Conservation (phyloP, 2,797 vertebrate genomes). For the Champsocephalus gunnari region DNA sequence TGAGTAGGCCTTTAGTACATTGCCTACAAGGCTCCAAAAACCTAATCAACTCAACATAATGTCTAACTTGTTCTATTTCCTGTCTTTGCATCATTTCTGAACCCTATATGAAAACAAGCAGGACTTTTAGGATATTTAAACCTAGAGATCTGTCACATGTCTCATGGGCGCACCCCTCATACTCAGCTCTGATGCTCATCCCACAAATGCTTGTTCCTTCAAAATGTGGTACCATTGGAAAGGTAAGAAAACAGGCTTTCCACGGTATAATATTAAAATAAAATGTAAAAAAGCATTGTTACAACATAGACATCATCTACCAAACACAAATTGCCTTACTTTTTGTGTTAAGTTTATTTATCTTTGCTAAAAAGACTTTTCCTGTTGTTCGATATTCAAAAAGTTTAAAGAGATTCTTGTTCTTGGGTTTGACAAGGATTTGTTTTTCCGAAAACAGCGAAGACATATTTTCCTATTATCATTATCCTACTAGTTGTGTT, state of each 20-base stretch:
- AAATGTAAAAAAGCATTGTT: no score
- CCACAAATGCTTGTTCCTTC: no score
- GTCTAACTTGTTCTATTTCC: not conserved
- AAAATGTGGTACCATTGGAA: no score
- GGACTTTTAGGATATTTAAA: slow-evolving; percentile 24
- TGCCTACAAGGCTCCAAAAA: not conserved
- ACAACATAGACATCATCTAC: no score
- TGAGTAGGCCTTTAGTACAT: not conserved
- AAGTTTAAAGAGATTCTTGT: slow-evolving; percentile 21
- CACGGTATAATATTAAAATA: no score
- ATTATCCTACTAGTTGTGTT: slow-evolving; percentile 71
- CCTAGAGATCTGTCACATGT: no score
- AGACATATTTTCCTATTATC: slow-evolving; percentile 66
- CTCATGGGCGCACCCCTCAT: no score
- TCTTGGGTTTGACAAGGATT: slow-evolving; percentile 18
- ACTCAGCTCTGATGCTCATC: no score
- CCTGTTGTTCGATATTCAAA: slow-evolving; percentile 30
- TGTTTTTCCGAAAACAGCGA: slow-evolving; percentile 51
- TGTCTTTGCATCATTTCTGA: slow-evolving; percentile 15
- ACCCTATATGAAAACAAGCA: slow-evolving; percentile 31
- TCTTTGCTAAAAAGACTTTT: not conserved
- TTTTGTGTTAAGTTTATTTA: no score
- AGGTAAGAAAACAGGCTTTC: no score
- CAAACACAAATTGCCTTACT: no score
- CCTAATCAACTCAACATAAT: not conserved